phyloP scores from a whole-genome alignment of 1,140 invertebrate genomes.

The Zaprionus davidi region DNA sequence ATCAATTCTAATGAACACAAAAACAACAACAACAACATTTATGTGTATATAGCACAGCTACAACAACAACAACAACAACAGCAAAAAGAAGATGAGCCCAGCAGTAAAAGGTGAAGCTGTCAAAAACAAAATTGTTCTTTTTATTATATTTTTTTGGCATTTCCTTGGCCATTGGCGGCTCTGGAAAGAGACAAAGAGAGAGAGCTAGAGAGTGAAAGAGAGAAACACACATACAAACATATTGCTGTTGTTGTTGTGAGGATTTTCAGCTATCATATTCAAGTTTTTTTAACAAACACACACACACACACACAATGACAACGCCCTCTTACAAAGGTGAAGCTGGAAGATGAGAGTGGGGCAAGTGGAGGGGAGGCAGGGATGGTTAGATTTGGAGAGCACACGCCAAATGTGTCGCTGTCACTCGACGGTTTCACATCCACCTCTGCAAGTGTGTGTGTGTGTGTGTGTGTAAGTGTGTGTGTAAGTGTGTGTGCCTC shows the following conservation, averaged over 20 bases:
- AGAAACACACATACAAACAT: conserved; percentile 2
- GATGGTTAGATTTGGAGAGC: conserved; percentile 56
- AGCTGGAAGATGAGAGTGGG: background rate
- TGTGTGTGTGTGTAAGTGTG: background rate
- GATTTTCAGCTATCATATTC: conserved; percentile 50
- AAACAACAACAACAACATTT: conserved; percentile 9
- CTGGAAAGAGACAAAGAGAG: background rate
- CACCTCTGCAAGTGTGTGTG: conserved; percentile 6
- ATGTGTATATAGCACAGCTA: background rate
- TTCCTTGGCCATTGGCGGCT: conserved; percentile 4
- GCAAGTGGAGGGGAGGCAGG: background rate
- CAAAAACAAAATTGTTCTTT: conserved; percentile 23
- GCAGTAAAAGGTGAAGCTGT: background rate
- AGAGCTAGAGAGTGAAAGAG: background rate
- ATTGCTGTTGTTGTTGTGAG: conserved; percentile 22
- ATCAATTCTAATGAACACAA: conserved; percentile 46
- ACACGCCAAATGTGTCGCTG: conserved; percentile 67
- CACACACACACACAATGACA: conserved; percentile 9
- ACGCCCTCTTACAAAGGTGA: background rate
- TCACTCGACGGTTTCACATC: conserved; percentile 15
- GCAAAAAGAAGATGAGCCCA: background rate
- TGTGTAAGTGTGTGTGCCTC: conserved; percentile 3
- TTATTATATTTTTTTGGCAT: conserved; percentile 10
- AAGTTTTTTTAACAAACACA: conserved; percentile 36
- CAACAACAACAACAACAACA: conserved; percentile 5